phyloP scores from a whole-genome alignment of 2,113 vertebrate genomes.

The Saguinus midas region DNA sequence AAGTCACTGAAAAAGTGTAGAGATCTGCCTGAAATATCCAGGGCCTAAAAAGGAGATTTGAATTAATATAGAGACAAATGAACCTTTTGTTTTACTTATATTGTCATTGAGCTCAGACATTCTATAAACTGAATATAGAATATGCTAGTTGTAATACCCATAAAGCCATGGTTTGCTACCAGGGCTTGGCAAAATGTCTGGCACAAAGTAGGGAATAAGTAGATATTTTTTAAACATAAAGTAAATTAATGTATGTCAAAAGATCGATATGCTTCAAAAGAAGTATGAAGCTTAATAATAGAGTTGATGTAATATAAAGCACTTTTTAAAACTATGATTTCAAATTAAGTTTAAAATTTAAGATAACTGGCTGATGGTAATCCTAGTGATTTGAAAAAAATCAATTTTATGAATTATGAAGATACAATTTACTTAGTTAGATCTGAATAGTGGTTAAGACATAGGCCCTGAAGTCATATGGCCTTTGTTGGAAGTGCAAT shows the following conservation, averaged over 20 bases:
- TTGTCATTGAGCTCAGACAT: neutral
- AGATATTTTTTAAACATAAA: neutral
- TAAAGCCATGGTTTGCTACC: neutral
- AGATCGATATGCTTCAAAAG: neutral
- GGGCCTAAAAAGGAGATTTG: neutral
- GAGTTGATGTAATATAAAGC: neutral
- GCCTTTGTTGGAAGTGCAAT: neutral
- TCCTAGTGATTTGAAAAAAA: neutral
- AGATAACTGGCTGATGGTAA: neutral
- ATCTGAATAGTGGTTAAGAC: neutral
- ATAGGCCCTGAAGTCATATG: neutral
- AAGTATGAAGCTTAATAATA: neutral
- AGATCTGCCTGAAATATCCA: neutral
- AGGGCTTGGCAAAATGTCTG: neutral
- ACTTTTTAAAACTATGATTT: neutral
- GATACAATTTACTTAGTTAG: neutral
- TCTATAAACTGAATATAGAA: neutral
- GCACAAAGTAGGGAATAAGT: neutral
- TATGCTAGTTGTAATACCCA: neutral
- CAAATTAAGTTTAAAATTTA: neutral
- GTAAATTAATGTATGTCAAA: neutral
- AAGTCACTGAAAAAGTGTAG: neutral
- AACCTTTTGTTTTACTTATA: neutral
- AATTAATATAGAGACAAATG: neutral
- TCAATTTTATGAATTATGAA: neutral